phyloP scores from a whole-genome alignment of 2,113 vertebrate species.

The Chlorodrepanis virens region DNA sequence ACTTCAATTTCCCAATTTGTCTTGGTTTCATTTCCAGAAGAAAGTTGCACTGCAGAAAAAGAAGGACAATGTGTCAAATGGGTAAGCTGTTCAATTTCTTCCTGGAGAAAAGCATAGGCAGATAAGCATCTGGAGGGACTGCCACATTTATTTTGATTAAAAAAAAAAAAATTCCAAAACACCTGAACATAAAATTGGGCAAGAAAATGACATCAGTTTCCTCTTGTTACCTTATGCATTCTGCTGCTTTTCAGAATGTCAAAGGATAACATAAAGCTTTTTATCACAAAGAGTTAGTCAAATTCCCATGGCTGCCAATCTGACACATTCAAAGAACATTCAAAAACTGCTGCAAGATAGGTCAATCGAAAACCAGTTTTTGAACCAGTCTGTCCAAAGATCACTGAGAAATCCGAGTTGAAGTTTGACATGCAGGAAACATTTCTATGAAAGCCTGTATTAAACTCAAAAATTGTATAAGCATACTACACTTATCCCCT shows the following conservation, averaged over 20 bases:
- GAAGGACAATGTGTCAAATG: background rate
- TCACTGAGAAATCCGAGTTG: background rate
- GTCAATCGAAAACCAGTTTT: background rate
- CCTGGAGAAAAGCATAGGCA: background rate
- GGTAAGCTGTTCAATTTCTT: background rate
- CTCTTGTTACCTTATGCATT: background rate
- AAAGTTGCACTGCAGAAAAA: constrained; percentile 51
- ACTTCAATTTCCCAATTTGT: constrained; percentile 80
- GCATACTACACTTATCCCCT: background rate
- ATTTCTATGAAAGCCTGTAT: background rate
- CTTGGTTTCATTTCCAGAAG: constrained; percentile 53
- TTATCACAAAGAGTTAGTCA: background rate
- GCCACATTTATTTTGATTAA: background rate
- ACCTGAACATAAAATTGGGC: background rate
- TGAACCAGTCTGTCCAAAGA: background rate
- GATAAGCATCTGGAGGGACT: background rate
- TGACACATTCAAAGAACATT: background rate
- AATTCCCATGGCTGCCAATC: background rate
- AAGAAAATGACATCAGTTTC: background rate
- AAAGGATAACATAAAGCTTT: background rate
- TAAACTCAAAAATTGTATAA: background rate
- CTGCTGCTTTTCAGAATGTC: background rate
- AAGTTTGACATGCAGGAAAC: background rate
- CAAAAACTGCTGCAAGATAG: background rate
- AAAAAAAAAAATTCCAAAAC: background rate